Conservation (phyloP, 2,113 vertebrate genomes). For the Rhinoptilus africanus region DNA sequence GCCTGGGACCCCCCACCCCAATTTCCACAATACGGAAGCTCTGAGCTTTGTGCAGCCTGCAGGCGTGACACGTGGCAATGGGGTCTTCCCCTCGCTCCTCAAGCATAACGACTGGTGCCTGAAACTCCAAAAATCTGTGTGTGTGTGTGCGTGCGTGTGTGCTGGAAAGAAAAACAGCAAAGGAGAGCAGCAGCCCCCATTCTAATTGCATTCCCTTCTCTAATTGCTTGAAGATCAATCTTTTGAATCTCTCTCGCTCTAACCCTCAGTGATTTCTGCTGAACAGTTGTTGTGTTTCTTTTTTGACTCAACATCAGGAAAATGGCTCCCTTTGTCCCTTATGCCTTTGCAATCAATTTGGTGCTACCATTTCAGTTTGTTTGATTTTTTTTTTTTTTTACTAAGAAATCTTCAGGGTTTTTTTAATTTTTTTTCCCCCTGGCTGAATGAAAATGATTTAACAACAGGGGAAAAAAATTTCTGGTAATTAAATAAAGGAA, state of each 20-base stretch:
- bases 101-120: fast-evolving
- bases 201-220: background rate
- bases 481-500: constrained; percentile 51
- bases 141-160: fast-evolving
- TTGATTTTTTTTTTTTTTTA: background rate
- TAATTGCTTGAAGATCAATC: constrained; percentile 9
- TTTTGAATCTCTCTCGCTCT: background rate
- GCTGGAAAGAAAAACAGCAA: background rate
- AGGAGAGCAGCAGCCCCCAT: background rate
- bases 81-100: background rate
- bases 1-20: background rate
- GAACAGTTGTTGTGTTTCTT: constrained; percentile 10
- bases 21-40: fast-evolving
- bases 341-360: background rate
- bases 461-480: background rate
- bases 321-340: constrained; percentile 28
- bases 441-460: constrained; percentile 46
- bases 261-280: background rate
- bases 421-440: too few species aligned
- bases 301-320: constrained; percentile 8
- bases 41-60: background rate
- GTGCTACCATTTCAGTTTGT: background rate
- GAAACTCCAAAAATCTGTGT: background rate
- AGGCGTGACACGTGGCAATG: fast-evolving
- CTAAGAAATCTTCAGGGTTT: background rate